Evolutionary conservation across 2,113 vertebrate genomes (phyloP).

Genomic region (Rana temporaria): DNA sequence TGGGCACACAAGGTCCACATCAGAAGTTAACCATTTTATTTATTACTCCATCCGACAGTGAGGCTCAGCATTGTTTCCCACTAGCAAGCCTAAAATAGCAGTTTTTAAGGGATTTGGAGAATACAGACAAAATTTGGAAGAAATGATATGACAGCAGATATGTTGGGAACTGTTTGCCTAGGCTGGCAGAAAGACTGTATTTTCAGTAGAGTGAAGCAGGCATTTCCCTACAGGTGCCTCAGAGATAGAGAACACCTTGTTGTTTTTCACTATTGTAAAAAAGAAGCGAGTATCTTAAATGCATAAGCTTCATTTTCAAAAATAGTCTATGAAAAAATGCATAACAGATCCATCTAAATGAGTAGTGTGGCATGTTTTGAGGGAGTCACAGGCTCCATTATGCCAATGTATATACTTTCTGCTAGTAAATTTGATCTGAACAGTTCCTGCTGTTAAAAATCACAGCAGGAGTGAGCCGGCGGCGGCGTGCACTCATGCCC

Average conservation of each 20-base stretch:
- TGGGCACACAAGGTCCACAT: no score
- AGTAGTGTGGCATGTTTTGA: no score
- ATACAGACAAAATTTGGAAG: conserved; percentile 1
- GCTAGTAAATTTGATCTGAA: no score
- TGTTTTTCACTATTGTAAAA: neutral
- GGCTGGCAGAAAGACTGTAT: conserved; percentile 11
- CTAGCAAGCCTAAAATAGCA: conserved; percentile 22
- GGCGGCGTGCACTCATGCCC: no score
- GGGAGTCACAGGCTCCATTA: no score
- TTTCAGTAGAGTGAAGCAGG: conserved; percentile 8
- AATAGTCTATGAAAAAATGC: no score
- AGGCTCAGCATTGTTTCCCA: neutral
- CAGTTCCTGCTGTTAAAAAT: no score
- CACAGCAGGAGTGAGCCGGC: no score
- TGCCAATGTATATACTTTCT: no score
- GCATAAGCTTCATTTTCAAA: neutral
- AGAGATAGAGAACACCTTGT: neutral
- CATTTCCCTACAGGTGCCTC: conserved; percentile 16
- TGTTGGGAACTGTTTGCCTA: conserved; percentile 18
- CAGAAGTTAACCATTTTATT: no score
- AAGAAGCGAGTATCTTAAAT: neutral
- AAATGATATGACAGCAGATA: conserved; percentile 3
- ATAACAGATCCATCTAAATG: no score
- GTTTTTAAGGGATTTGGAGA: neutral
- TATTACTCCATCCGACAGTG: no score